Percentiles rank a stretch among this genome's conserved stretches.
Conservation (phyloP, 2,113 vertebrate genomes). For the Argyrosomus japonicus region DNA sequence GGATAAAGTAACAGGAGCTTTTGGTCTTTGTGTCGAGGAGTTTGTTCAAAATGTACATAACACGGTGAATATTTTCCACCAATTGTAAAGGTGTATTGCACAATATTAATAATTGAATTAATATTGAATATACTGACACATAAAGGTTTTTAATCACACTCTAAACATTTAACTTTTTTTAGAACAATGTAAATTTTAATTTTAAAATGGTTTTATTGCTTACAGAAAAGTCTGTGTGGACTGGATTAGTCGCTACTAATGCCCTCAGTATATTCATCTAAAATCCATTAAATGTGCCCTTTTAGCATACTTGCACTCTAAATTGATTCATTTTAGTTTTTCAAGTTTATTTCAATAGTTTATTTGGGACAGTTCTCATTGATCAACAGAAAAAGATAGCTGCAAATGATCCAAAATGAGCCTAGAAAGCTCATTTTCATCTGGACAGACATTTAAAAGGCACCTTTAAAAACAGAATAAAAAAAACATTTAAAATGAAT, state of each 20-base stretch:
- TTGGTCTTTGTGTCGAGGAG: constrained; percentile 1
- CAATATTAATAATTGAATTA: neutral
- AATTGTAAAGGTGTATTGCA: neutral
- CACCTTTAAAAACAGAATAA: neutral
- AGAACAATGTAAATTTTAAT: neutral
- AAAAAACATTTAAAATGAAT: neutral
- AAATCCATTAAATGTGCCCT: neutral
- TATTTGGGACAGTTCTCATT: neutral
- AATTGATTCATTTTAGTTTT: neutral
- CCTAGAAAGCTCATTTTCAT: neutral
- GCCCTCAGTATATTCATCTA: neutral
- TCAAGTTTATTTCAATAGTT: neutral
- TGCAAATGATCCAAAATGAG: neutral
- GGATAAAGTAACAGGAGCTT: constrained; percentile 38
- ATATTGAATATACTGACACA: neutral
- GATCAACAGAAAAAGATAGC: neutral
- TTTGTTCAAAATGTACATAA: neutral
- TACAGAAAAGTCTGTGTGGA: neutral
- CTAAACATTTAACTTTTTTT: neutral
- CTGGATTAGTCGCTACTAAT: neutral
- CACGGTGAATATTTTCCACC: neutral
- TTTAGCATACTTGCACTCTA: neutral
- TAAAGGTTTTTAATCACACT: neutral
- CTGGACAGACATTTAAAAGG: neutral
- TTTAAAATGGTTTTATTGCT: neutral